phyloP scores from a whole-genome alignment of 2,888 invertebrate genomes.

The Tenthredo amoena region DNA sequence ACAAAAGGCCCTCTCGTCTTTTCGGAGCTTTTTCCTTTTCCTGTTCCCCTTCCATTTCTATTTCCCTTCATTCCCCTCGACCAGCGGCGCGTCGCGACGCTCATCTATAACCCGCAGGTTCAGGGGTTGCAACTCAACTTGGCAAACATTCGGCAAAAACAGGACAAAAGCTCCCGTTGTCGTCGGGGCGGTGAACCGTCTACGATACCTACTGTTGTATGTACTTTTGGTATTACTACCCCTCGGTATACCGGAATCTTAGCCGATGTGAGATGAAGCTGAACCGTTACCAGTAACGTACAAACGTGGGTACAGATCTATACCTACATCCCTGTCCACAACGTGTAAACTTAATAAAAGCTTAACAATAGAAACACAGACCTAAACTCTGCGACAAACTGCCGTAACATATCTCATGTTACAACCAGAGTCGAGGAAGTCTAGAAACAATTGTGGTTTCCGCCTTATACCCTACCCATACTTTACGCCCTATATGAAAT shows the following conservation, averaged over 20 bases:
- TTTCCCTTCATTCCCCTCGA: neutral
- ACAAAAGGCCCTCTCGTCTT: neutral
- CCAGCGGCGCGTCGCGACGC: neutral
- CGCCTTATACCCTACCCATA: neutral
- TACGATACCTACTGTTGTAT: neutral
- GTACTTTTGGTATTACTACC: neutral
- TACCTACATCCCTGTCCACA: neutral
- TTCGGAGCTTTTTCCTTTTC: neutral
- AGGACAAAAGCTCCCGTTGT: neutral
- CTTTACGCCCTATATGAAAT: neutral
- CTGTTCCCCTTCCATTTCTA: neutral
- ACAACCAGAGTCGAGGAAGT: neutral
- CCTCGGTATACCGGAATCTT: neutral
- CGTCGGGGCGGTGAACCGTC: neutral
- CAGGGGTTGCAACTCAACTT: neutral
- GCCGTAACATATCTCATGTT: slow-evolving; percentile 8
- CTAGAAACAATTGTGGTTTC: slow-evolving; percentile 1
- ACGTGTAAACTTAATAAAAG: neutral
- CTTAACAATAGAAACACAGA: slow-evolving; percentile 4
- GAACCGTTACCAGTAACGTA: neutral
- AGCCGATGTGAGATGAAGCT: neutral
- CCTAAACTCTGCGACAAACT: neutral
- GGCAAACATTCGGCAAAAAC: slow-evolving; percentile 20
- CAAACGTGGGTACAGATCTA: neutral
- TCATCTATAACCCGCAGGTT: slow-evolving; percentile 19